Conservation (phyloP, 1,140 invertebrate genomes). For the Pachyrhynchus sulphureomaculatus region DNA sequence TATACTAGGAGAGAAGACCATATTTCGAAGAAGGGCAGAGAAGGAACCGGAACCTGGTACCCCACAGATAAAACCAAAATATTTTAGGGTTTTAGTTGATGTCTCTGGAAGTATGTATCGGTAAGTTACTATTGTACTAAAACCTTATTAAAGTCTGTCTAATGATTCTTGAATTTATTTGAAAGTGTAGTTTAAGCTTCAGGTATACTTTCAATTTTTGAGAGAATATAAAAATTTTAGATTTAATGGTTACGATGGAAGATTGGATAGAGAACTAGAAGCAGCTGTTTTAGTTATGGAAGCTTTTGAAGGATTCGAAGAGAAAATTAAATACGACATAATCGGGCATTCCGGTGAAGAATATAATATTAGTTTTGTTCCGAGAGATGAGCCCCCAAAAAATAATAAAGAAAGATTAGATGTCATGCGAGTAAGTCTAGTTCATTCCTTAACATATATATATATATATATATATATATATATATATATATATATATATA, state of each 20-base stretch:
- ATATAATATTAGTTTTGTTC: slow-evolving; percentile 72
- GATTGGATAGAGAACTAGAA: slow-evolving; percentile 90
- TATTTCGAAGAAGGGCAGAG: slow-evolving; percentile 82
- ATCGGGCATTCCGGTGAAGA: slow-evolving; percentile 93
- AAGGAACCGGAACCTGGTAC: slow-evolving; percentile 82
- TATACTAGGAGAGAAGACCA: slow-evolving; percentile 86
- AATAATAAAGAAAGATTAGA: slow-evolving; percentile 88
- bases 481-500: too few relatives aligned
- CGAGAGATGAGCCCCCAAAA: slow-evolving; percentile 70
- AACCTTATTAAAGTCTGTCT: too few relatives aligned
- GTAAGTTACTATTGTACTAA: slow-evolving; percentile 50
- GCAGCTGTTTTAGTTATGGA: slow-evolving; percentile 93
- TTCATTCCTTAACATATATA: neutral
- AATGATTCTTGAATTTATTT: too few relatives aligned
- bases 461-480: too few relatives aligned
- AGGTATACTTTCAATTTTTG: too few relatives aligned
- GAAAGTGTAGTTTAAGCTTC: too few relatives aligned
- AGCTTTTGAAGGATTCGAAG: slow-evolving; percentile 85
- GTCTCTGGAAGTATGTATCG: slow-evolving; percentile 97
- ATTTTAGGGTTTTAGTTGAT: slow-evolving; percentile 86
- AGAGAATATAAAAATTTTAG: too few relatives aligned
- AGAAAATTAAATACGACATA: slow-evolving; percentile 91
- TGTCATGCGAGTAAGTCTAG: slow-evolving; percentile 62
- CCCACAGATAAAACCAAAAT: slow-evolving; percentile 84
- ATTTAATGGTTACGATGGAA: slow-evolving; percentile 91